phyloP scores from a whole-genome alignment of 2,113 vertebrate species.

The Prunella fulvescens region DNA sequence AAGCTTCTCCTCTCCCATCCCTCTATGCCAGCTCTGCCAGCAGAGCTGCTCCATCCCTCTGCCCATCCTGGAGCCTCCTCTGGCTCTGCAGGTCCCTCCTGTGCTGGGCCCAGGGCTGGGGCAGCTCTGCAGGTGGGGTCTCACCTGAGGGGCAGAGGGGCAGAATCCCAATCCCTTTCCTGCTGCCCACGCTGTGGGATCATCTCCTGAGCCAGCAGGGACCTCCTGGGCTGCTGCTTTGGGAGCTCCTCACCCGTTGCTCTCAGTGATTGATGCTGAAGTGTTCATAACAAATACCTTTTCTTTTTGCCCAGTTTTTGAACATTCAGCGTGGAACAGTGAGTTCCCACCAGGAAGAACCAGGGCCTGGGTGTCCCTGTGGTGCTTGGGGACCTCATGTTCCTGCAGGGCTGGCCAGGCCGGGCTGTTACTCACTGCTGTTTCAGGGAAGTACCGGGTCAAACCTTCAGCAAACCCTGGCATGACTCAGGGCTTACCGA shows the following conservation, averaged over 20 bases:
- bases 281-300: background rate
- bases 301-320: background rate
- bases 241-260: background rate
- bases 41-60: background rate
- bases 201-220: background rate
- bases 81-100: accelerated
- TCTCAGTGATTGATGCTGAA: background rate
- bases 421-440: background rate
- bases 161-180: background rate
- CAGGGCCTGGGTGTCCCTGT: background rate
- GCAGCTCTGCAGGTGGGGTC: background rate
- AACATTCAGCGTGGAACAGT: background rate
- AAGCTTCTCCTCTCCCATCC: background rate
- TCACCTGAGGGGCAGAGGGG: background rate
- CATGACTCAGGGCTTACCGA: background rate
- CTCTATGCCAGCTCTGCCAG: background rate
- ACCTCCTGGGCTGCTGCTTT: background rate
- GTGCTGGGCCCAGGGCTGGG: background rate
- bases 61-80: background rate
- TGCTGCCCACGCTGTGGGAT: background rate
- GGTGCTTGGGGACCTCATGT: background rate
- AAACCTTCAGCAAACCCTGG: background rate
- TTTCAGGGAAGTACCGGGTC: background rate
- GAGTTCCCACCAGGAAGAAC: background rate
- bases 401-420: background rate